phyloP scores from a whole-genome alignment of 2,888 invertebrate genomes.

The Scaptomyza polygonia region DNA sequence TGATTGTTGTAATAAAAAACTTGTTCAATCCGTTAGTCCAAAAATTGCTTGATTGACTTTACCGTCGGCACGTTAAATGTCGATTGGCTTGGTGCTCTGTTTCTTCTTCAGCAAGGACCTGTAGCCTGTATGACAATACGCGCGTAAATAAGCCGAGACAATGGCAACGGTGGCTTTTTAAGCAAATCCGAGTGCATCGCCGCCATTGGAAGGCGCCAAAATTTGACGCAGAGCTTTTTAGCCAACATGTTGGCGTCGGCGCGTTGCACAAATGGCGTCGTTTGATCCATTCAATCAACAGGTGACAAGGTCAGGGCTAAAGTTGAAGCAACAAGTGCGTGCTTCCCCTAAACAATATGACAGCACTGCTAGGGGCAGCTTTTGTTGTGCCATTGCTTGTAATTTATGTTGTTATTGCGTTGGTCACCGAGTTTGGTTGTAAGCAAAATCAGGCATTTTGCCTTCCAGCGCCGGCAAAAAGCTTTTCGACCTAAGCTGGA shows the following conservation, averaged over 20 bases:
- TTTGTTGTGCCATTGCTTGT: conserved; percentile 17
- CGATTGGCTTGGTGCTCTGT: background rate
- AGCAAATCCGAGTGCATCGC: conserved; percentile 31
- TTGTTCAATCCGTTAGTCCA: background rate
- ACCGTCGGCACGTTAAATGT: conserved; percentile 20
- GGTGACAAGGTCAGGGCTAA: conserved; percentile 60
- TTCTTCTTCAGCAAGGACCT: conserved; percentile 7
- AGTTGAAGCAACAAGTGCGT: conserved; percentile 58
- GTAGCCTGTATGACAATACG: conserved; percentile 54
- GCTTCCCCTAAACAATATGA: background rate
- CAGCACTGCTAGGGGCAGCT: background rate
- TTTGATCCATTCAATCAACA: conserved; percentile 59
- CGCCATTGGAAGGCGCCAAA: conserved; percentile 71
- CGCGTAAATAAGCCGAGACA: conserved; percentile 69
- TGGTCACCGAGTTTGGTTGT: conserved; percentile 10
- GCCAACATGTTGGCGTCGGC: conserved; percentile 27
- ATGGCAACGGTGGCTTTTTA: conserved; percentile 56
- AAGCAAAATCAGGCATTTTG: conserved; percentile 44
- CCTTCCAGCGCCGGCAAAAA: conserved; percentile 50
- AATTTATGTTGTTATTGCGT: conserved; percentile 9
- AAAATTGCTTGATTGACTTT: conserved; percentile 4
- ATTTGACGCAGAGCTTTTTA: conserved; percentile 55
- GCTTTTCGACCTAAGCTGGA: conserved; percentile 55
- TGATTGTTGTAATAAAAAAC: background rate
- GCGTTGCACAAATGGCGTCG: conserved; percentile 20